phyloP scores from a whole-genome alignment of 2,888 invertebrate species.

The Microchrysa polita region DNA sequence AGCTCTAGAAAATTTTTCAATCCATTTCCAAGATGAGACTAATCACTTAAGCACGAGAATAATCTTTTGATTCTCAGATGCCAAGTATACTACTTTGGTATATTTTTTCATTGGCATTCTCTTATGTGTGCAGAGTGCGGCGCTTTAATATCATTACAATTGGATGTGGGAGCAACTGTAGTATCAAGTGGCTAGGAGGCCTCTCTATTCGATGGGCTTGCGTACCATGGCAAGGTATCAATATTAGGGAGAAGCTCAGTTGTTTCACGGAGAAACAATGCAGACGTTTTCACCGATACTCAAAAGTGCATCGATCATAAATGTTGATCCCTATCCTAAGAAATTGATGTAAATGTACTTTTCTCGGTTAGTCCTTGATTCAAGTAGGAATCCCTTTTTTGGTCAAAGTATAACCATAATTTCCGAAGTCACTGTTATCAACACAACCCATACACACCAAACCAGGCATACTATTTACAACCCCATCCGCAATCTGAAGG shows the following conservation, averaged over 20 bases:
- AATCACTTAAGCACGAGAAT: slow-evolving; percentile 50
- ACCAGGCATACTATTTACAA: too few relatives aligned
- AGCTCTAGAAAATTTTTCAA: slow-evolving; percentile 43
- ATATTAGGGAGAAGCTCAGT: slow-evolving; percentile 19
- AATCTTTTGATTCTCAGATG: slow-evolving; percentile 50
- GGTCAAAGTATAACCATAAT: slow-evolving; percentile 2
- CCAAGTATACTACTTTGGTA: slow-evolving; percentile 42
- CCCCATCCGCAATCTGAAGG: slow-evolving; percentile 25
- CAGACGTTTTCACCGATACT: neutral
- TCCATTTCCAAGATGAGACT: slow-evolving; percentile 47
- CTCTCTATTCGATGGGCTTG: too few relatives aligned
- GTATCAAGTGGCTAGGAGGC: slow-evolving; percentile 49
- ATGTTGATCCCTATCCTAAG: too few relatives aligned
- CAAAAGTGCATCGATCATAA: neutral
- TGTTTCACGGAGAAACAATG: slow-evolving; percentile 6
- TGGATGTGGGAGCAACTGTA: slow-evolving; percentile 48
- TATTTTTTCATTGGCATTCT: slow-evolving; percentile 42
- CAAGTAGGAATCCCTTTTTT: neutral
- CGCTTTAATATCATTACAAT: slow-evolving; percentile 51
- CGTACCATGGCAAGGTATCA: too few relatives aligned
- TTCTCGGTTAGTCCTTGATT: neutral
- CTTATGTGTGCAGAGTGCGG: slow-evolving; percentile 45
- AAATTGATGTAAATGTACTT: neutral
- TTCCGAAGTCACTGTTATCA: neutral
- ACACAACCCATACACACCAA: neutral